Evolutionary conservation across 2,888 invertebrate species (phyloP), one percentile per base, ranked within the genome.

Genomic region (Drosophila paramelanica): DNA sequence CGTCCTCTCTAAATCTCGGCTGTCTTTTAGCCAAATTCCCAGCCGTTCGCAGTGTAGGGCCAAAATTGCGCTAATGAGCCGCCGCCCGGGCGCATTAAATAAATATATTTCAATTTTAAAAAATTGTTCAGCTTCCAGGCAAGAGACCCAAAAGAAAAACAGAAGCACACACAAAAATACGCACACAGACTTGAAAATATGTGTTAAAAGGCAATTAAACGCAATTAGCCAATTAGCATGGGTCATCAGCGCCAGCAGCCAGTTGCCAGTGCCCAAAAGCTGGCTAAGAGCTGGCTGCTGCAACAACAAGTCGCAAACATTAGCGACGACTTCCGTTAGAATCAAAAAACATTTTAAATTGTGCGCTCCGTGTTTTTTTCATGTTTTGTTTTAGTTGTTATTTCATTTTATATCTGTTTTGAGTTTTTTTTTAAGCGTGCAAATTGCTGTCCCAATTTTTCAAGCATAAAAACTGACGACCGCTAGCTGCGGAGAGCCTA

Each of bases 371-470:
- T 47, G 58, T 59, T 59, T 55, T 55, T 52, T 65, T 53, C 7
- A 10, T 58, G 45, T 43, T 39, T 49, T 59, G 41, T 65, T 66
- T 58, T 53, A 33, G 20, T 60, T 59, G 38, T 72, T 62, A 23
- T 55, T 56, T 45, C 36, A 43, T 49, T 71, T 58, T 52, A 64
- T 51, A 49, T 56, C 13, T 33, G 23, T 67, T 47, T 55, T 55
- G 38, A 7, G 14, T 45, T 55, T 27, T 57, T 33, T 42, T 36
- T 33, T 46, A 58, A 83, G 82, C 82, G 86, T 88, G 83, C 78
- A 84, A 88, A 84, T 83, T 76, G 84, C 73, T 86, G 84, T 88
- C 84, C 84, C 89, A 86, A 88, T 88, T 84, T 88, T 88, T 80
- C 81, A 88, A 84, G 72, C 84, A 88, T 84, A 84, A 84, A 87